Evolutionary conservation across 1,140 invertebrate genomes (phyloP).

Genomic region (Drosophila tsacasi): DNA sequence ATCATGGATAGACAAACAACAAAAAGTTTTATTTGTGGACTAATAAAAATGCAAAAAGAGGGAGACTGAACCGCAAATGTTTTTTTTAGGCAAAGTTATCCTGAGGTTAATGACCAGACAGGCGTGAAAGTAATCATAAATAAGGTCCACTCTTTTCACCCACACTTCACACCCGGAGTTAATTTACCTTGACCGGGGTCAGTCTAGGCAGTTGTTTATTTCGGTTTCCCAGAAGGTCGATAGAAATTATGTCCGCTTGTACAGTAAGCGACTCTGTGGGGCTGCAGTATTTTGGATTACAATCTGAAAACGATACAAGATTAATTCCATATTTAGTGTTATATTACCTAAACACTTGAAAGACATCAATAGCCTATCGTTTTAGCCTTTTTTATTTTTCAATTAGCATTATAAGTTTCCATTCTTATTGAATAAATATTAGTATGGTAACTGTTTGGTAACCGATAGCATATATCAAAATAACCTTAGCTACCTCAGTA

Average conservation of each 20-base stretch:
- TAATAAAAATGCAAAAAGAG: slow-evolving; percentile 52
- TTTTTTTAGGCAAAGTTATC: slow-evolving; percentile 27
- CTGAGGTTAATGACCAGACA: slow-evolving; percentile 59
- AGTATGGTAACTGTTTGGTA: neutral
- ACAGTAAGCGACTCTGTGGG: neutral
- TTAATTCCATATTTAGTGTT: neutral
- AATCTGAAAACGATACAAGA: neutral
- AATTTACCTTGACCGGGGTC: slow-evolving; percentile 41
- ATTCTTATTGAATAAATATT: neutral
- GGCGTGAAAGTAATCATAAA: slow-evolving; percentile 76
- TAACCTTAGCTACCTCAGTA: no score
- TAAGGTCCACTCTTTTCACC: slow-evolving; percentile 17
- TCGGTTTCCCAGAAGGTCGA: slow-evolving; percentile 9
- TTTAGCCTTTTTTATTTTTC: neutral
- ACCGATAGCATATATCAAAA: neutral
- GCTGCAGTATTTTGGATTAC: neutral
- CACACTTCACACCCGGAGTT: slow-evolving; percentile 19
- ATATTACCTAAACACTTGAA: neutral
- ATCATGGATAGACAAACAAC: slow-evolving; percentile 46
- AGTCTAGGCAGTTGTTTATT: slow-evolving; percentile 4
- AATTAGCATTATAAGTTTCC: neutral
- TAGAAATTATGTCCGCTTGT: neutral
- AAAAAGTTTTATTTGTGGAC: slow-evolving; percentile 52
- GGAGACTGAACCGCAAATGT: slow-evolving; percentile 18
- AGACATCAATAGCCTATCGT: no score